Evolutionary conservation across 1,140 invertebrate genomes (phyloP), one percentile per base, ranked within the genome.

Genomic region (Maconellicoccus hirsutus): DNA sequence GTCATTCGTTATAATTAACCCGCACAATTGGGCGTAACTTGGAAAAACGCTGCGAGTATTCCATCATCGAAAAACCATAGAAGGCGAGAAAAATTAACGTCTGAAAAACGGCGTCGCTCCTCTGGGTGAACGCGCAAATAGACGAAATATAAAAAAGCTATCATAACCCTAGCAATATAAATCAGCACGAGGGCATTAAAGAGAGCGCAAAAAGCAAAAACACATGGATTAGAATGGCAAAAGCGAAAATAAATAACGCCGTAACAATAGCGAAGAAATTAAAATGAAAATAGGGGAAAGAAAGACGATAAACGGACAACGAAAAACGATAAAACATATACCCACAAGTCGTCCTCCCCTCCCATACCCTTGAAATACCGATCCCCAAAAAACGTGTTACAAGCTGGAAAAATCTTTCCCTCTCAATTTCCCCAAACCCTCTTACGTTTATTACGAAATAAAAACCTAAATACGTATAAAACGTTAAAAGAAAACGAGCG

Each of bases 71-170:
- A n/a, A n/a, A n/a, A n/a, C n/a, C n/a, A n/a, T n/a, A n/a, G n/a
- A n/a, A n/a, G n/a, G n/a, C 33, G 33, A 14, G 33, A 14, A 38
- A 38, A 38, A 38, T 14, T 38, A 6, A 6, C 33, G 14, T 7
- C 33, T 14, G 33, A 14, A 38, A 38, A 38, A 38, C 33, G 6
- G 33, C 33, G 33, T 38, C 33, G 33, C 6, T 38, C n/a, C n/a
- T n/a, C n/a, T n/a, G n/a, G n/a, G n/a, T n/a, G n/a, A n/a, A n/a
- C n/a, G n/a, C n/a, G n/a, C n/a, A n/a, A n/a, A n/a, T n/a, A n/a
- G 29, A 52, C 42, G 42, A 52, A 52, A 52, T 52, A 52, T 52
- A 52, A 52, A 52, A 52, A 52, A 52, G 12, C 42, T 52, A 52
- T 52, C 42, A 52, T 52, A 52, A 52, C 42, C 42, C 42, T 16